These are phyloP conservation scores for Antitype chi DNA, from an alignment of 2,888 invertebrate species.

Conservation along the genomic window DNA sequence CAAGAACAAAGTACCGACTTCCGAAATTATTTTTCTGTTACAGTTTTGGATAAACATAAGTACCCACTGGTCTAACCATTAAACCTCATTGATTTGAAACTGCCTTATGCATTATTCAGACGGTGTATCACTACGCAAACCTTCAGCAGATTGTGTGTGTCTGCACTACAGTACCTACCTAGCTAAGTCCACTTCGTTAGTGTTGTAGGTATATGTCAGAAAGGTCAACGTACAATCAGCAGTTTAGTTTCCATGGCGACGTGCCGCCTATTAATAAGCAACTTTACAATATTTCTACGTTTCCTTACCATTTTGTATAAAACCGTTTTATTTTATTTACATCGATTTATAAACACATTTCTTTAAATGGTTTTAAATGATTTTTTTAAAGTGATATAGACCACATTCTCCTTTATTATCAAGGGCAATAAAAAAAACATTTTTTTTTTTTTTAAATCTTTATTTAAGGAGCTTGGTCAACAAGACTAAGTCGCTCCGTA, in stretches of 20 bases:
- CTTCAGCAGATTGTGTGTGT: background rate
- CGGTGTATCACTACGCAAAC: background rate
- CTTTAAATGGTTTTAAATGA: too few species aligned
- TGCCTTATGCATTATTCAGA: conserved; percentile 2
- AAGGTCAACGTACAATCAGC: background rate
- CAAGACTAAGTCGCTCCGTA: too few species aligned
- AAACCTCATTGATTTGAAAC: background rate
- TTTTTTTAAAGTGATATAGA: too few species aligned
- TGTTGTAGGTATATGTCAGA: background rate
- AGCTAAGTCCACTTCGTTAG: background rate
- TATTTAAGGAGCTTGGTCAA: too few species aligned
- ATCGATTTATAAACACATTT: too few species aligned
- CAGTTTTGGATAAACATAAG: background rate
- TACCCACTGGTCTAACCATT: too few species aligned
- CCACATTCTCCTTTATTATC: too few species aligned
- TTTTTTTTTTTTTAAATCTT: too few species aligned
- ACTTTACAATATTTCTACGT: background rate
- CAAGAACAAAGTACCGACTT: too few species aligned
- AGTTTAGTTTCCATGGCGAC: background rate
- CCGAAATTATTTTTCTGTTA: background rate
- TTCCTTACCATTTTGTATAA: background rate
- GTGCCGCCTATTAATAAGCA: background rate
- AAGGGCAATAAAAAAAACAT: too few species aligned
- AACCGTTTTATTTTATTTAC: too few species aligned
- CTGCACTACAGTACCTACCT: background rate